These are phyloP conservation scores for Tragelaphus strepsiceros DNA, from an alignment of 2,113 vertebrate genomes.

Conservation along the genomic window DNA sequence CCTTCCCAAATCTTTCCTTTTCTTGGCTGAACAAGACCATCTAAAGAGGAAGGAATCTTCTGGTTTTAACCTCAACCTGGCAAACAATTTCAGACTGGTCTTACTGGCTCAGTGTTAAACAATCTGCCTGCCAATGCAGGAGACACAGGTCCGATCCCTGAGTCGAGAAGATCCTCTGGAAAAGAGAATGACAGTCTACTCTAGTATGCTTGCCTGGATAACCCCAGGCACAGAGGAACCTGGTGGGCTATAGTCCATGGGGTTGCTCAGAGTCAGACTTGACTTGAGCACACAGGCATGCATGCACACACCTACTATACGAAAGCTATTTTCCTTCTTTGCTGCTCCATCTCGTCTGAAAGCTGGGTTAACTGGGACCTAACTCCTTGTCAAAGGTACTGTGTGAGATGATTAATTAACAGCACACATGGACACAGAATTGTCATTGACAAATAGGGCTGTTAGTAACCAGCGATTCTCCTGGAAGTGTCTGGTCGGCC, in stretches of 20 bases:
- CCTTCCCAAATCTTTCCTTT: neutral
- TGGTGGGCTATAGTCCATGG: neutral
- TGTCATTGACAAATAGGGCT: conserved; percentile 44
- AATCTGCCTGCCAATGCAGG: accelerated
- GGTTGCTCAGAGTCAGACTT: neutral
- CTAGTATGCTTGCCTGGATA: neutral
- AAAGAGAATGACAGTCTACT: neutral
- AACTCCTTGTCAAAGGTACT: conserved; percentile 52
- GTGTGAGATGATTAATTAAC: conserved; percentile 54
- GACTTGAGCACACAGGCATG: neutral
- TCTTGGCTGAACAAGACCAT: neutral
- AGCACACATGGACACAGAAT: neutral
- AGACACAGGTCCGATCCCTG: neutral
- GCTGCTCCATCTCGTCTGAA: conserved; percentile 46
- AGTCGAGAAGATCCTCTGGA: neutral
- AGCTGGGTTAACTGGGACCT: conserved; percentile 47
- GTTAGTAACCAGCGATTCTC: neutral
- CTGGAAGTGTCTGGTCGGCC: neutral
- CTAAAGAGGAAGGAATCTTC: neutral
- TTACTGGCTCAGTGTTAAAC: neutral
- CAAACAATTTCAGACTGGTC: neutral
- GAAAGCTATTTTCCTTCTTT: neutral
- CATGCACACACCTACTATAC: neutral
- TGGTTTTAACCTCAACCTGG: neutral
- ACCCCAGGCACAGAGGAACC: neutral